These are phyloP conservation scores for Cryptotermes secundus DNA, from an alignment of 1,140 invertebrate species.

Conservation along the genomic window DNA sequence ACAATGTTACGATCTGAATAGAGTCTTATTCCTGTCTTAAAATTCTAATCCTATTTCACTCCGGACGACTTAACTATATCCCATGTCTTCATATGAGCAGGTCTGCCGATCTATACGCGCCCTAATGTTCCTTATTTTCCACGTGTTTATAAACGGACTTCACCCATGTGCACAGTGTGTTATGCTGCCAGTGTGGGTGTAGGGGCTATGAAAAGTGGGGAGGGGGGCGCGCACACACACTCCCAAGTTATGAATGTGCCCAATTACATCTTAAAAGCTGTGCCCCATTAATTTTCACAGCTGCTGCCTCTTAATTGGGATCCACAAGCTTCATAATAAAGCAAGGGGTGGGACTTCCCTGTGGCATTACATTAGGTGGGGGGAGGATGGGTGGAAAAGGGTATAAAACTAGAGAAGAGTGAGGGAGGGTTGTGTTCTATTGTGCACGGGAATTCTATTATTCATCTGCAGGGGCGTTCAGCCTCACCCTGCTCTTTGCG, in stretches of 20 bases:
- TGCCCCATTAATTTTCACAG: conserved; percentile 67
- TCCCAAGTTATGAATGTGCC: conserved; percentile 61
- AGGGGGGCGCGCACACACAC: not conserved
- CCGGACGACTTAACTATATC: no score
- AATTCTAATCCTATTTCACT: no score
- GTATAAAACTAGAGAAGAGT: conserved; percentile 1
- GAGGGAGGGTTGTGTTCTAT: conserved; percentile 25
- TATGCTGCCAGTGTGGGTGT: not conserved
- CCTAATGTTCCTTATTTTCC: not conserved
- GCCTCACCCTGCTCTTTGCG: not conserved
- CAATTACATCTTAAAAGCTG: conserved; percentile 67
- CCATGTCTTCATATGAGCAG: no score
- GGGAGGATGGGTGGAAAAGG: conserved; percentile 35
- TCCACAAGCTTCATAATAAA: conserved; percentile 60
- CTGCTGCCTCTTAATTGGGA: conserved; percentile 65
- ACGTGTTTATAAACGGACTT: not conserved
- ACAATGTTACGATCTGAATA: no score
- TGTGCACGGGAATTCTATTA: conserved; percentile 24
- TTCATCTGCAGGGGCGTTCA: not conserved
- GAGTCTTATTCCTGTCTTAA: no score
- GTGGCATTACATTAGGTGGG: conserved; percentile 33
- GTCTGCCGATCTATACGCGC: no score
- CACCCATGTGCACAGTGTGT: not conserved
- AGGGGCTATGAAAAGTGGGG: not conserved
- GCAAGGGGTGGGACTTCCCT: conserved; percentile 37